Evolutionary conservation across 1,140 invertebrate species (phyloP).

Genomic region (Amphibalanus amphitrite): DNA sequence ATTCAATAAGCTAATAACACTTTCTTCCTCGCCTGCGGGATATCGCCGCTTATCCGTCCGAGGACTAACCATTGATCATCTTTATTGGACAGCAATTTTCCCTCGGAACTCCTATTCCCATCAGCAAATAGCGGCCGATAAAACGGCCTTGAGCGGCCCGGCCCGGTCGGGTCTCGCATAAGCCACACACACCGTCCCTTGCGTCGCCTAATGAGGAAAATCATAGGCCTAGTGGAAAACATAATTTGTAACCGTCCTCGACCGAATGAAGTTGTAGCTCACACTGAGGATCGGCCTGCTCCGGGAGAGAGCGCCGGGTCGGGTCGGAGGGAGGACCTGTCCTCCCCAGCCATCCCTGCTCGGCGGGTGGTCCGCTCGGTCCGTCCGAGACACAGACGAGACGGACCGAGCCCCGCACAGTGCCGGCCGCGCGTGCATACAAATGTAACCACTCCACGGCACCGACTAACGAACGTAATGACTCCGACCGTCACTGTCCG

Average conservation of each 20-base stretch:
- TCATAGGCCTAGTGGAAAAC: slow-evolving; percentile 6
- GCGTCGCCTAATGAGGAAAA: not conserved
- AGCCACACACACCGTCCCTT: slow-evolving; percentile 4
- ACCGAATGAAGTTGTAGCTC: not conserved
- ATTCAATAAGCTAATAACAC: not conserved
- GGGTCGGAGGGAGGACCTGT: no score
- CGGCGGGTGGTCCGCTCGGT: no score
- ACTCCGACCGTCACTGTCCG: no score
- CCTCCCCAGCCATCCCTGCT: no score
- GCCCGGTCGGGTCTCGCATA: not conserved
- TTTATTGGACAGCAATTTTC: slow-evolving; percentile 1
- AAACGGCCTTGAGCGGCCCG: not conserved
- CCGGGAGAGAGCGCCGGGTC: no score
- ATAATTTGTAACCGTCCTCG: not conserved
- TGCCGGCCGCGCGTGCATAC: no score
- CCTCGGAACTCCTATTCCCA: not conserved
- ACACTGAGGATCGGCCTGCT: not conserved
- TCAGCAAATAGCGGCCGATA: not conserved
- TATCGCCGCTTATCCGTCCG: not conserved
- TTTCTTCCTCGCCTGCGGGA: not conserved
- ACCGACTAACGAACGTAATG: no score
- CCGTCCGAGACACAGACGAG: no score
- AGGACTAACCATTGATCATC: not conserved
- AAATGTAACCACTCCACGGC: no score
- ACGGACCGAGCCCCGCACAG: no score